A percentile compares a stretch with the other conserved stretches of the same genome.
phyloP scores from a whole-genome alignment of 1,140 invertebrate genomes.

The Thaumatotibia leucotreta region DNA sequence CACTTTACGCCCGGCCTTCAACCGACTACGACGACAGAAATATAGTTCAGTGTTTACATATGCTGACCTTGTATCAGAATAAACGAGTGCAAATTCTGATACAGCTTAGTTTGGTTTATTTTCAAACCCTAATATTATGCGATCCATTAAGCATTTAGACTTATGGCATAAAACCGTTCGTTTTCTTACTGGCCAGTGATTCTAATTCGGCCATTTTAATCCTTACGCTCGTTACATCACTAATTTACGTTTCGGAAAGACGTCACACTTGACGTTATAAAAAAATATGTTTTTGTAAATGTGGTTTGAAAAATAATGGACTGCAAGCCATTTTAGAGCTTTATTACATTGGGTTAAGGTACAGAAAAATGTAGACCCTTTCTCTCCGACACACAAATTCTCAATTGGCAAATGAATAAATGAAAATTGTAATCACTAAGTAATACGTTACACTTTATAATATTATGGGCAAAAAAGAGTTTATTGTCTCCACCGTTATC shows the following conservation, averaged over 20 bases:
- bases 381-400: too few relatives aligned
- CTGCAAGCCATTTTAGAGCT: neutral
- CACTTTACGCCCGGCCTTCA: neutral
- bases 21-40: neutral
- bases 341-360: neutral
- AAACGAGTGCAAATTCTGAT: neutral
- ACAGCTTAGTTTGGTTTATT: neutral
- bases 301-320: neutral
- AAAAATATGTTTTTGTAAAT: slow-evolving; percentile 4
- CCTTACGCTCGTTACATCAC: slow-evolving; percentile 5
- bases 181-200: neutral
- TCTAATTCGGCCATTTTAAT: neutral
- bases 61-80: neutral
- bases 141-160: neutral
- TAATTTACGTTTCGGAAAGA: neutral
- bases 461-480: too few relatives aligned
- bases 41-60: neutral
- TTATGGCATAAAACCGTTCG: neutral
- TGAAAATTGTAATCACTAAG: too few relatives aligned
- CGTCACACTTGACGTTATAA: neutral
- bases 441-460: too few relatives aligned
- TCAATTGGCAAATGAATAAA: too few relatives aligned
- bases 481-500: too few relatives aligned
- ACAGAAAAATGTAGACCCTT: neutral
- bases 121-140: too few relatives aligned